Evolutionary conservation across 2,797 vertebrate species (phyloP).

Genomic region (Neomorphus geoffroyi): DNA sequence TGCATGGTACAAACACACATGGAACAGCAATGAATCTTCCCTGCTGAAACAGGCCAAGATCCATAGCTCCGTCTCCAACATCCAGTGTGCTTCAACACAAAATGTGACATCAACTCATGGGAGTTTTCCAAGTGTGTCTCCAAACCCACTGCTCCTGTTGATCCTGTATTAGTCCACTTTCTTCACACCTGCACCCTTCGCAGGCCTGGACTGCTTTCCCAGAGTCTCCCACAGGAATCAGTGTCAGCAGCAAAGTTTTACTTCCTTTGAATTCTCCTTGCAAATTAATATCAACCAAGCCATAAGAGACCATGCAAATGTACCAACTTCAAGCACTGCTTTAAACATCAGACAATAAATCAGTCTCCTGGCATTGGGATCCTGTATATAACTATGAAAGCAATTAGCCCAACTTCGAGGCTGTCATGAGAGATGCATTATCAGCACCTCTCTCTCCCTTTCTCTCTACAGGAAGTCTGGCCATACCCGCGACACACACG

Average conservation of each 20-base stretch:
- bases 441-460: background rate
- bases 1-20: background rate
- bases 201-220: background rate
- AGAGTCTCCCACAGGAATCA: background rate
- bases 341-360: background rate
- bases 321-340: background rate
- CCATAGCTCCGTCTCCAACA: background rate
- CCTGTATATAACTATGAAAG: background rate
- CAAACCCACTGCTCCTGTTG: background rate
- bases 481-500: background rate
- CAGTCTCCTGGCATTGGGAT: background rate
- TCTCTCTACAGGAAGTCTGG: background rate
- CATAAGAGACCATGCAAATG: background rate
- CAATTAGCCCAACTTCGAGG: background rate
- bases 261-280: background rate
- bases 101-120: rapidly evolving
- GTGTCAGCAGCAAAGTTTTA: background rate
- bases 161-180: background rate
- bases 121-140: background rate
- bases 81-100: background rate
- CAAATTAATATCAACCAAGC: background rate
- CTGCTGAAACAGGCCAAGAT: background rate
- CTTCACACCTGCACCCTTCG: background rate
- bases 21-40: background rate
- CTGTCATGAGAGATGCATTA: background rate